Conservation (phyloP, 2,797 vertebrate species). For the Mastacembelus armatus region DNA sequence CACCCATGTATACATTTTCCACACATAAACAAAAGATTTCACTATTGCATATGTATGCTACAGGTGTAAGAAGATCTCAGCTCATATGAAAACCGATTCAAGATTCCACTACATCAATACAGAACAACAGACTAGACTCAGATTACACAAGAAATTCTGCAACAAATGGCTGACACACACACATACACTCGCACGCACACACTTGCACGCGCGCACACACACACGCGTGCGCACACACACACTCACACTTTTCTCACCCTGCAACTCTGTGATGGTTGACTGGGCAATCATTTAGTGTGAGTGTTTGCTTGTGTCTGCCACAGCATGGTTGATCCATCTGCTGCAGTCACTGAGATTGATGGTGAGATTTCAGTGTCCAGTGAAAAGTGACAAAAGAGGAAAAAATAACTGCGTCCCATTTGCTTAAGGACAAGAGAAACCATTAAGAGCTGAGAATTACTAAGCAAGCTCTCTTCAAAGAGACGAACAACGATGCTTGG, state of each 20-base stretch:
- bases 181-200: too few species aligned
- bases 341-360: constrained; percentile 51
- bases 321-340: constrained; percentile 60
- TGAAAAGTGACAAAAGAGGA: constrained; percentile 56
- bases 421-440: constrained; percentile 64
- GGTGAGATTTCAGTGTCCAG: constrained; percentile 53
- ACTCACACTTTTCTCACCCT: too few species aligned
- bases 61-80: not conserved
- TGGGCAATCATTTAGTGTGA: constrained; percentile 47
- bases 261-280: constrained; percentile 42
- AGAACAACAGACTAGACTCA: not conserved
- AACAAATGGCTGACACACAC: not conserved
- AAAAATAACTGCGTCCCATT: constrained; percentile 44
- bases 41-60: not conserved
- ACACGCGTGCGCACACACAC: constrained; percentile 16
- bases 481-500: constrained; percentile 45
- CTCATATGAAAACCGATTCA: not conserved
- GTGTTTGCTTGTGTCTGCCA: constrained; percentile 42
- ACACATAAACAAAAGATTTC: constrained; percentile 23
- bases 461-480: constrained; percentile 61
- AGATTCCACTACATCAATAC: not conserved
- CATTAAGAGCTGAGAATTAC: constrained; percentile 60
- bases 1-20: constrained; percentile 13
- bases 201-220: too few species aligned
- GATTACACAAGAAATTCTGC: not conserved